Evolutionary conservation across 2,888 invertebrate genomes (phyloP).

Genomic region (Sesamia inferens): DNA sequence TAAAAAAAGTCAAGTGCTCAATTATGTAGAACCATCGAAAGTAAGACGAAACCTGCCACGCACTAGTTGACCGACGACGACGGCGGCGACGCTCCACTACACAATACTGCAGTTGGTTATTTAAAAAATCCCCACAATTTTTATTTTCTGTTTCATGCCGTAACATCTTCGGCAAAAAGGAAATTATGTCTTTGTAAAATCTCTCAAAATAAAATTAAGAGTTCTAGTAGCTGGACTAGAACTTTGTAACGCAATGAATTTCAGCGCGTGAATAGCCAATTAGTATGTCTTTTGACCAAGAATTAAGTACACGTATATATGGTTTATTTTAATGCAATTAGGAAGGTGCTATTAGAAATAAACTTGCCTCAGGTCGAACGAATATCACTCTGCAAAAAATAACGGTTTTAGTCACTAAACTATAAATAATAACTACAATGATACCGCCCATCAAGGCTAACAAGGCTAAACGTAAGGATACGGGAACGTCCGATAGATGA

Average conservation of each 20-base stretch:
- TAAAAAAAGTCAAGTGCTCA: background rate
- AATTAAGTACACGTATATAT: background rate
- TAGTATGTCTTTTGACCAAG: background rate
- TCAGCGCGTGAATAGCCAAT: background rate
- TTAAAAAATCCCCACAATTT: constrained; percentile 5
- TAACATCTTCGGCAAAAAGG: background rate
- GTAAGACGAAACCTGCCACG: constrained; percentile 45
- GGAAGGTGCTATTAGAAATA: background rate
- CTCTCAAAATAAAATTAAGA: background rate
- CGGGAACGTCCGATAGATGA: too few relatives aligned
- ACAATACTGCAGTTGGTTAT: background rate
- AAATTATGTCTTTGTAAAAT: background rate
- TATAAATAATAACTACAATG: background rate
- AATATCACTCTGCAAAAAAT: background rate
- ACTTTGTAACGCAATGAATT: background rate
- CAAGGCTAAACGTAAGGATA: too few relatives aligned
- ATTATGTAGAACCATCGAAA: constrained; percentile 41
- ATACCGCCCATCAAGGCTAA: background rate
- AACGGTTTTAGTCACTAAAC: background rate
- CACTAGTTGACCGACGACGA: constrained; percentile 30
- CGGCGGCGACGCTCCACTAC: constrained; percentile 34
- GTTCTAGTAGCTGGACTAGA: background rate
- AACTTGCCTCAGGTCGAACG: background rate
- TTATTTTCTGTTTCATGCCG: constrained; percentile 2
- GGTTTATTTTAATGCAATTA: background rate